Conservation (phyloP, 1,140 invertebrate species). For the Heliconius congener region DNA sequence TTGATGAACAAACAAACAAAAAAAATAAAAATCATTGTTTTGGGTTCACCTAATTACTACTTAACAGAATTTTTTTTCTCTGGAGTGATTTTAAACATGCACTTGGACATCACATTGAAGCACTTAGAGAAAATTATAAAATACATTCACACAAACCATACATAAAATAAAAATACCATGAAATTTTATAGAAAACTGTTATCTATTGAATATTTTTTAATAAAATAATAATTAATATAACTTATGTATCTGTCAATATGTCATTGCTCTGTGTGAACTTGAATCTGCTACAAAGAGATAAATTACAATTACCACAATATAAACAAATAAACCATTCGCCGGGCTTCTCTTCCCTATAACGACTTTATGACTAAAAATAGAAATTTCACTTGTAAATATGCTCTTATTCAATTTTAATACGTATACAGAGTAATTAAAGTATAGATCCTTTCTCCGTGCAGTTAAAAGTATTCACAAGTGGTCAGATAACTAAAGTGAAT, state of each 20-base stretch:
- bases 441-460: background rate
- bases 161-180: too few relatives aligned
- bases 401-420: background rate
- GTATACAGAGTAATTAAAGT: conserved; percentile 9
- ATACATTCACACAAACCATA: too few relatives aligned
- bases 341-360: background rate
- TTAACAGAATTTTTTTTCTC: too few relatives aligned
- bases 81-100: too few relatives aligned
- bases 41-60: too few relatives aligned
- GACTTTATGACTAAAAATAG: background rate
- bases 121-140: too few relatives aligned
- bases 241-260: background rate
- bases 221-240: background rate
- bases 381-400: background rate
- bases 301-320: background rate
- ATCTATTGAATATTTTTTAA: too few relatives aligned
- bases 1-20: too few relatives aligned
- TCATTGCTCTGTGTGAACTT: background rate
- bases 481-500: conserved; percentile 31
- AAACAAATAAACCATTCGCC: background rate
- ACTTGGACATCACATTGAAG: too few relatives aligned
- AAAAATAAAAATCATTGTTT: too few relatives aligned
- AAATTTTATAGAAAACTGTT: too few relatives aligned
- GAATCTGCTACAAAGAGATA: background rate
- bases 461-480: conserved; percentile 10